Percentiles rank a stretch among this genome's conserved stretches.
Evolutionary conservation across 1,140 invertebrate species (phyloP).

Genomic region (Neuroterus valhalla): DNA sequence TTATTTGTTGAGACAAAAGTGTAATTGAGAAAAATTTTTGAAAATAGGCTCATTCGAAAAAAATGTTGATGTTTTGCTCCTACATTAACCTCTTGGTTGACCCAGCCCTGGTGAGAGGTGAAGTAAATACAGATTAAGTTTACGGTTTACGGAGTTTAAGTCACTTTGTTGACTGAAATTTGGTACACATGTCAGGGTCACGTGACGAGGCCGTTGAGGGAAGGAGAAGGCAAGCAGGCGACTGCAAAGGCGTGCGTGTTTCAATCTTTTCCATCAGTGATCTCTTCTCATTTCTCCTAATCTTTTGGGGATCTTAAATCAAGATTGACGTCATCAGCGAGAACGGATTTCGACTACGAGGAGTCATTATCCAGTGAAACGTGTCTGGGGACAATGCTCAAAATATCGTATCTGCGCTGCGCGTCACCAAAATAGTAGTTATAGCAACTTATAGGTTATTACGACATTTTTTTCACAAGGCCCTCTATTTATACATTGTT

Average conservation of each 20-base stretch:
- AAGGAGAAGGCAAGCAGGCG: background rate
- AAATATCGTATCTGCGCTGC: background rate
- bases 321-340: slow-evolving; percentile 20
- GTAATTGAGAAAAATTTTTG: no score
- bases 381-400: background rate
- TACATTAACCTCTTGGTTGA: no score
- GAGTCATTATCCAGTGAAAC: background rate
- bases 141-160: background rate
- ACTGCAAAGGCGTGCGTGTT: background rate
- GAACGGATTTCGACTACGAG: background rate
- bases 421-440: no score
- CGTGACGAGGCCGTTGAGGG: background rate
- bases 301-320: slow-evolving; percentile 1
- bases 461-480: no score
- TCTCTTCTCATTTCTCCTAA: no score
- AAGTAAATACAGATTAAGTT: background rate
- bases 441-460: no score
- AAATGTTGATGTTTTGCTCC: no score
- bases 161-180: background rate
- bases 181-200: slow-evolving; percentile 2
- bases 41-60: no score
- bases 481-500: no score
- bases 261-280: no score
- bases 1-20: no score
- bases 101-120: background rate